A percentile compares a stretch with the other conserved stretches of the same genome.
These are phyloP conservation scores for Cephalopachus bancanus DNA, from an alignment of 2,797 vertebrate species.

Conservation along the genomic window DNA sequence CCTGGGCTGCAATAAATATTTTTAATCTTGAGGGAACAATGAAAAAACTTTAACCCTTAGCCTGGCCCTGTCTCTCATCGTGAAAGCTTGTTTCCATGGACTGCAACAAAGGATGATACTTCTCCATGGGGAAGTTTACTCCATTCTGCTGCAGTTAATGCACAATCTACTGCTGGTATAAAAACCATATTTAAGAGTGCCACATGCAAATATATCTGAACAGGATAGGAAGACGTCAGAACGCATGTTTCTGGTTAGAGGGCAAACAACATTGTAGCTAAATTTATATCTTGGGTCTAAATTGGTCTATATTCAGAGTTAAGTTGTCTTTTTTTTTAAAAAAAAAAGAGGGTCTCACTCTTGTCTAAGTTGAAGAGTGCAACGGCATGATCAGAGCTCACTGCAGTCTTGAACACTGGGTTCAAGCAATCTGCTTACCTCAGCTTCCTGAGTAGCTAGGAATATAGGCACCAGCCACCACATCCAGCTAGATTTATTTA, in stretches of 20 bases:
- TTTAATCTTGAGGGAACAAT: slow-evolving; percentile 69
- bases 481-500: too few relatives aligned
- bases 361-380: too few relatives aligned
- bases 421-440: too few relatives aligned
- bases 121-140: not conserved
- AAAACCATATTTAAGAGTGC: slow-evolving; percentile 65
- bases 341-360: too few relatives aligned
- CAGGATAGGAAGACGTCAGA: slow-evolving; percentile 38
- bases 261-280: slow-evolving; percentile 41
- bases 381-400: too few relatives aligned
- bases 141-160: not conserved
- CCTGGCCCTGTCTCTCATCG: slow-evolving; percentile 58
- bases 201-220: slow-evolving; percentile 69
- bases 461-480: too few relatives aligned
- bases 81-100: not conserved
- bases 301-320: slow-evolving; percentile 58
- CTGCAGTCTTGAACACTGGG: too few relatives aligned
- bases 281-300: slow-evolving; percentile 75
- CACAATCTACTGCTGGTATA: not conserved
- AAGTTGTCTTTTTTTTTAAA: not conserved
- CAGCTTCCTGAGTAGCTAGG: too few relatives aligned
- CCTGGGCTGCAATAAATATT: slow-evolving; percentile 76
- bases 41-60: slow-evolving; percentile 64
- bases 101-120: not conserved
- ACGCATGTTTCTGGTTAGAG: slow-evolving; percentile 76